Conservation (phyloP, 2,113 vertebrate species). For the Pelodiscus sinensis region DNA sequence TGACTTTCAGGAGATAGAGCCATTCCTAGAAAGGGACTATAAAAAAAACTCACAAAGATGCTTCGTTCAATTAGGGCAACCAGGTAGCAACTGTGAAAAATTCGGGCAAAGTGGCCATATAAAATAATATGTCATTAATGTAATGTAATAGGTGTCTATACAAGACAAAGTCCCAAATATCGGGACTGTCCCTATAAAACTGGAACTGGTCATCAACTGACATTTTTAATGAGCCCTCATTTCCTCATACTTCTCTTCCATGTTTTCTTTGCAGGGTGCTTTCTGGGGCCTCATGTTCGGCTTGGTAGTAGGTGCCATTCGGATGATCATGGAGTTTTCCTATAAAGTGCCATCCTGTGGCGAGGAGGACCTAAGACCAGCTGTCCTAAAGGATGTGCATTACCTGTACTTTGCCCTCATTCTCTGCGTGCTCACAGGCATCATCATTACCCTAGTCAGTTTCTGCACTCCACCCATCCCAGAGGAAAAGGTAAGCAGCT, state of each 20-base stretch:
- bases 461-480: slow-evolving; percentile 86
- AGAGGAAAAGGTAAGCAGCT: slow-evolving; percentile 83
- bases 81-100: too few species aligned
- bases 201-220: too few species aligned
- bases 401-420: slow-evolving; percentile 96
- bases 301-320: slow-evolving; percentile 81
- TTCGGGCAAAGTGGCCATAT: too few species aligned
- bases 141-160: too few species aligned
- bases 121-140: too few species aligned
- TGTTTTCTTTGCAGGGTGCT: slow-evolving; percentile 85
- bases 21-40: neutral
- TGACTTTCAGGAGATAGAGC: neutral
- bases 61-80: neutral
- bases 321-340: slow-evolving; percentile 90
- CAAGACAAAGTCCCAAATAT: too few species aligned
- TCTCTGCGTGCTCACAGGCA: slow-evolving; percentile 81
- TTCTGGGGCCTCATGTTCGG: slow-evolving; percentile 95
- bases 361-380: slow-evolving; percentile 84
- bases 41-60: neutral
- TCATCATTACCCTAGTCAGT: slow-evolving; percentile 82
- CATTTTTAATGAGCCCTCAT: neutral
- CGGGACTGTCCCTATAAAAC: too few species aligned
- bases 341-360: slow-evolving; percentile 86
- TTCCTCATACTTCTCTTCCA: neutral
- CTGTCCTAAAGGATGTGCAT: slow-evolving; percentile 87